Conservation (phyloP, 2,888 invertebrate genomes). For the Quadroppia sp. region DNA sequence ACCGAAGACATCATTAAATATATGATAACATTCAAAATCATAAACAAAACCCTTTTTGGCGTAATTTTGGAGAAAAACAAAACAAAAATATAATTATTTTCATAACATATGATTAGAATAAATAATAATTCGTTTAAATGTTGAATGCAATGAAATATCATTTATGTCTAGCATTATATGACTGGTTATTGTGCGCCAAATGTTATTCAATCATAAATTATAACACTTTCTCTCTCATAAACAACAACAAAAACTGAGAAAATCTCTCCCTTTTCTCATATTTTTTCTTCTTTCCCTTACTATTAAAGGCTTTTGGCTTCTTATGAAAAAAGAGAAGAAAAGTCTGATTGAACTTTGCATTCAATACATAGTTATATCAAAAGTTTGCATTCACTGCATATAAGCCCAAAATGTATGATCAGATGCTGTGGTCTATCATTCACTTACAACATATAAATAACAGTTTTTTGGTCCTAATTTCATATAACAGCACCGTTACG, state of each 20-base stretch:
- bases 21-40: no score
- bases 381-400: not conserved
- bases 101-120: no score
- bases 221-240: not conserved
- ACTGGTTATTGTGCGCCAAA: not conserved
- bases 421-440: not conserved
- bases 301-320: not conserved
- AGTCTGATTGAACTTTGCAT: no score
- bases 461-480: not conserved
- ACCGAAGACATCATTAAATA: no score
- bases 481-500: not conserved
- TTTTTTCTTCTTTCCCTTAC: no score
- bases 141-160: no score
- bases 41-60: not conserved
- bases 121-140: no score
- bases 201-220: constrained; percentile 2
- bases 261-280: not conserved
- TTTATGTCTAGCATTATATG: not conserved
- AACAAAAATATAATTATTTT: no score
- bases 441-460: not conserved
- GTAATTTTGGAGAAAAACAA: not conserved
- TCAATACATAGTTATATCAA: no score
- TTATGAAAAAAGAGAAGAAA: no score
- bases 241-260: not conserved
- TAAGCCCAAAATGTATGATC: constrained; percentile 1